Conservation (phyloP, 2,113 vertebrate genomes). For the Lanius ludovicianus region DNA sequence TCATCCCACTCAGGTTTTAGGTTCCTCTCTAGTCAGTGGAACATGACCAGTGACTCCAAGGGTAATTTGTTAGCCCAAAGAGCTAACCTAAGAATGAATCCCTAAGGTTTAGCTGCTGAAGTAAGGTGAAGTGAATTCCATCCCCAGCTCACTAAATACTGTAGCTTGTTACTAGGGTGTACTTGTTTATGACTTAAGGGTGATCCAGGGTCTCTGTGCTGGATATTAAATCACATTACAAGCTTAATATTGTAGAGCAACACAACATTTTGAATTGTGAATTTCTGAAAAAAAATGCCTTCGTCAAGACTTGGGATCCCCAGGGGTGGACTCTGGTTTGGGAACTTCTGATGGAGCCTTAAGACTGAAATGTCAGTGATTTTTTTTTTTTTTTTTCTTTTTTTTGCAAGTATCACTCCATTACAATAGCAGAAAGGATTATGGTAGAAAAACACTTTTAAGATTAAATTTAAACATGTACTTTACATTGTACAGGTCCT, state of each 20-base stretch:
- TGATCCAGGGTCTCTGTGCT: neutral
- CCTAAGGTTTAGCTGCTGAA: neutral
- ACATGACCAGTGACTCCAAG: neutral
- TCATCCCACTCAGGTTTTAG: neutral
- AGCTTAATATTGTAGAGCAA: neutral
- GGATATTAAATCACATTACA: neutral
- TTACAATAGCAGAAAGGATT: neutral
- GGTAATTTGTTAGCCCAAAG: neutral
- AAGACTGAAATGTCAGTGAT: neutral
- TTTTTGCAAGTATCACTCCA: neutral
- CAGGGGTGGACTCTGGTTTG: fast-evolving
- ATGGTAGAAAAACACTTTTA: neutral
- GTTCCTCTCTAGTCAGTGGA: neutral
- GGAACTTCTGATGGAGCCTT: neutral
- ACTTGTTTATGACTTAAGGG: neutral
- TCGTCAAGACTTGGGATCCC: neutral
- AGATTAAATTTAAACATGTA: neutral
- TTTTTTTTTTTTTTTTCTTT: neutral
- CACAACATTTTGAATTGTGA: neutral
- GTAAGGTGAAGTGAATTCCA: neutral
- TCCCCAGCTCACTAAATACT: neutral
- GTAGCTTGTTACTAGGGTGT: neutral
- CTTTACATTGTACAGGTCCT: neutral
- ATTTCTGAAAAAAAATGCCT: neutral
- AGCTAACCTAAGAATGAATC: neutral